Conservation (phyloP, 2,797 vertebrate genomes). For the Tapera naevia region DNA sequence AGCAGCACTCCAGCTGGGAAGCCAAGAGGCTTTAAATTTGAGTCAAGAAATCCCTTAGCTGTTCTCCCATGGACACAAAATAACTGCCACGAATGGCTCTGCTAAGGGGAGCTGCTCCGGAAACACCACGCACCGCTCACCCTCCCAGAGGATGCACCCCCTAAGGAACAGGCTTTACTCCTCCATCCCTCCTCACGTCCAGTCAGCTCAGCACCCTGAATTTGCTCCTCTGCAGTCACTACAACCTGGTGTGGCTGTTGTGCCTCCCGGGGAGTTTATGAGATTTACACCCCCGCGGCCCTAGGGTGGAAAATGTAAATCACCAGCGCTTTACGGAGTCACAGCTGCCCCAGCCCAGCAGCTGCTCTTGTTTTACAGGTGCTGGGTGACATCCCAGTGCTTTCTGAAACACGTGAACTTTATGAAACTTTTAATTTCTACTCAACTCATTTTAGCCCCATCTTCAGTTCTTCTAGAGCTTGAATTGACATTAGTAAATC, state of each 20-base stretch:
- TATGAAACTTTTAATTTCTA: neutral
- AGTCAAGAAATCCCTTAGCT: neutral
- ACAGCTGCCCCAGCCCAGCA: neutral
- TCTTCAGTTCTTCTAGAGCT: neutral
- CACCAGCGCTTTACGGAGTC: neutral
- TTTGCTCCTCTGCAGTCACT: neutral
- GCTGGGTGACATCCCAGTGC: neutral
- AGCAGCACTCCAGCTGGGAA: neutral
- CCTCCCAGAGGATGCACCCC: neutral
- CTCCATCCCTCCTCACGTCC: neutral
- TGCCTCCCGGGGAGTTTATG: neutral
- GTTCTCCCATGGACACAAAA: neutral
- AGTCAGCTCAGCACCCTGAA: neutral
- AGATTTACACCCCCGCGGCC: neutral
- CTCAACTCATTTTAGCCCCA: neutral
- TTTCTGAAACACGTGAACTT: accelerated
- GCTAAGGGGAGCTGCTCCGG: neutral
- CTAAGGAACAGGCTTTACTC: neutral
- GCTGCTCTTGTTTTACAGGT: neutral
- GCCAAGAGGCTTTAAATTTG: neutral
- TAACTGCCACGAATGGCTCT: neutral
- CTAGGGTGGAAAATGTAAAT: neutral
- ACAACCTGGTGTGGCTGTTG: accelerated
- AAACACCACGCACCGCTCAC: accelerated
- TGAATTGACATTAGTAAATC: neutral